Percentiles rank a stretch among this genome's conserved stretches.
Conservation (phyloP, 1,140 invertebrate species). For the Glomeris maerens region DNA sequence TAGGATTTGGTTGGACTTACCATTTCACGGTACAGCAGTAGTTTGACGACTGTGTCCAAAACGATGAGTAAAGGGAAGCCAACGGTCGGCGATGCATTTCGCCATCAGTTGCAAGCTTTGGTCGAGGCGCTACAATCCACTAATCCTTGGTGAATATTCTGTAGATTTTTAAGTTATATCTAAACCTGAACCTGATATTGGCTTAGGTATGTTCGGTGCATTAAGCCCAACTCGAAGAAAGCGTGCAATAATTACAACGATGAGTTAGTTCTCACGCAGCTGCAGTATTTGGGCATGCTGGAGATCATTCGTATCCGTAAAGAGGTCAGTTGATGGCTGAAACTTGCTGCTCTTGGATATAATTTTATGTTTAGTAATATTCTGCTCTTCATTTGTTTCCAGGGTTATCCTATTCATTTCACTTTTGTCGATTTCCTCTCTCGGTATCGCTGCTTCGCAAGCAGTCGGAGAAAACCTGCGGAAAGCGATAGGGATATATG, state of each 20-base stretch:
- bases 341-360: neutral
- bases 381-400: slow-evolving; percentile 10
- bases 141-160: slow-evolving; percentile 62
- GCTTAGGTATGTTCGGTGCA: slow-evolving; percentile 75
- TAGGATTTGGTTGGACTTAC: slow-evolving; percentile 20
- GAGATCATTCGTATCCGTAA: slow-evolving; percentile 87
- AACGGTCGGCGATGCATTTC: slow-evolving; percentile 83
- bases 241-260: slow-evolving; percentile 67
- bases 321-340: slow-evolving; percentile 24
- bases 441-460: slow-evolving; percentile 56
- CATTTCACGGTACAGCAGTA: slow-evolving; percentile 14
- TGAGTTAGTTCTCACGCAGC: slow-evolving; percentile 70
- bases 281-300: slow-evolving; percentile 87
- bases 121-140: slow-evolving; percentile 83
- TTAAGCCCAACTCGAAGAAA: slow-evolving; percentile 85
- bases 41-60: slow-evolving; percentile 50
- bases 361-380: neutral
- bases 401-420: slow-evolving; percentile 84
- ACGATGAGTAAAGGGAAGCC: slow-evolving; percentile 81
- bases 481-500: slow-evolving; percentile 2
- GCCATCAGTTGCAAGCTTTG: slow-evolving; percentile 74
- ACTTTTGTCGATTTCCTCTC: slow-evolving; percentile 58
- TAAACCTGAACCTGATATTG: slow-evolving; percentile 1
- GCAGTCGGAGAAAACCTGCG: slow-evolving; percentile 13
- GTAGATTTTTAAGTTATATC: slow-evolving; percentile 10